These are phyloP conservation scores for Cataglyphis cursor DNA, from an alignment of 2,888 invertebrate genomes.

Conservation along the genomic window DNA sequence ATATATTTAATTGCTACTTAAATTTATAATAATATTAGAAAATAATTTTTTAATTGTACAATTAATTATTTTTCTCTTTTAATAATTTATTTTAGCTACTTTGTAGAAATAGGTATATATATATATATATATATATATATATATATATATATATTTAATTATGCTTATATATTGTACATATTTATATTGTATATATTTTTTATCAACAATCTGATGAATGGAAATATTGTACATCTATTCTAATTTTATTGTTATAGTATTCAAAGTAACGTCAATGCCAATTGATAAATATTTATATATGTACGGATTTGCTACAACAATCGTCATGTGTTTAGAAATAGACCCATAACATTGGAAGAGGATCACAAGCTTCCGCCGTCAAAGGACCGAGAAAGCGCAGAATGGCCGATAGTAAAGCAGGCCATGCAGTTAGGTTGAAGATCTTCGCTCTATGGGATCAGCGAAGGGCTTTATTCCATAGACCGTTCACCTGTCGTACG, in stretches of 20 bases:
- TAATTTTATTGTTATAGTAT: not conserved
- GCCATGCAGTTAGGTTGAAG: slow-evolving; percentile 48
- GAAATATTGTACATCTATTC: not conserved
- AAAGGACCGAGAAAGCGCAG: slow-evolving; percentile 46
- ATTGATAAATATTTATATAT: slow-evolving; percentile 36
- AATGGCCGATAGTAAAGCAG: slow-evolving; percentile 43
- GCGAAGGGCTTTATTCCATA: slow-evolving; percentile 54
- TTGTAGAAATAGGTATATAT: not conserved
- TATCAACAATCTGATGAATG: not conserved
- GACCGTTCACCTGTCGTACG: slow-evolving; percentile 59
- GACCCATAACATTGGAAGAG: slow-evolving; percentile 14
- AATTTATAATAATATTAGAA: not conserved
- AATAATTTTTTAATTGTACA: not conserved
- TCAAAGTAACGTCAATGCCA: slow-evolving; percentile 3
- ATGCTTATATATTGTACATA: not conserved
- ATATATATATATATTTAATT: not conserved
- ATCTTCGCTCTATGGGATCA: slow-evolving; percentile 56
- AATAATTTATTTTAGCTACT: not conserved
- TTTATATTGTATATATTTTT: not conserved
- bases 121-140: too few relatives aligned
- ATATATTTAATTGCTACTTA: not conserved
- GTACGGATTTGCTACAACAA: not conserved
- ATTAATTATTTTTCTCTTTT: not conserved
- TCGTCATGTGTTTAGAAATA: slow-evolving; percentile 21
- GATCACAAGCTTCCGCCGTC: slow-evolving; percentile 43